Base-by-base conservation (phyloP, 2,113 vertebrate genomes). In the Heterochromis multidens region DNA sequence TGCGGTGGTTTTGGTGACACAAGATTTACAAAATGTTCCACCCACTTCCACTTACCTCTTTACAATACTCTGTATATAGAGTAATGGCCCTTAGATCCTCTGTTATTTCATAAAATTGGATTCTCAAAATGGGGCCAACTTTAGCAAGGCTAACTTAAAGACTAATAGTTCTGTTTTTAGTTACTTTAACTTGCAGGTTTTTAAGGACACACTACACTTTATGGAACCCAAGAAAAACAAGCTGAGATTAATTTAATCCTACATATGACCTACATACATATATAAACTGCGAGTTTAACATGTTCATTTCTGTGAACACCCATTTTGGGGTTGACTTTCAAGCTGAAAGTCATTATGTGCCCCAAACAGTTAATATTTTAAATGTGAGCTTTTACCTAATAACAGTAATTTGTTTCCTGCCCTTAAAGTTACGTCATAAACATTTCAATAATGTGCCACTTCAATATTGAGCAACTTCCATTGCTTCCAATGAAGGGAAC, bases 11-110 rank as follows among this genome's bases (percentile, higher is more conserved):
- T 95, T 93, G 85, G 94, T 95, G 95, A 95, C 94, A 96, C 95
- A 92, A 94, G 94, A 95, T 95, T 95, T 96, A 95, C 93, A 93
- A 95, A 96, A 96, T 93, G 95, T 95, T 96, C 94, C 93, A 93
- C 90, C 92, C 83, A 80, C 93, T 91, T 93, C 91, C 94, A 91
- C 93, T 95, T 92, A 92, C 92, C 84, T 85, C 91, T 93, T 93
- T 92, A 94, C 89, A 94, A 87, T 92, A 88, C 89, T 93, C 93
- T 78, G 84, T 93, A 93, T 95, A 86, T 95, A 92, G 88, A 94
- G 95, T 92, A 96, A 96, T 95, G 94, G 92, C 65, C 89, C 92
- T 94, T 93, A 94, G 93, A 95, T 95, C 94, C 93, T 93, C 89
- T 96, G 95, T 96, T 96, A 95, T 95, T 95, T 94, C 86, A 94